A percentile compares a stretch with the other conserved stretches of the same genome.
phyloP scores from a whole-genome alignment of 2,888 invertebrate species.

The Mythimna impura region DNA sequence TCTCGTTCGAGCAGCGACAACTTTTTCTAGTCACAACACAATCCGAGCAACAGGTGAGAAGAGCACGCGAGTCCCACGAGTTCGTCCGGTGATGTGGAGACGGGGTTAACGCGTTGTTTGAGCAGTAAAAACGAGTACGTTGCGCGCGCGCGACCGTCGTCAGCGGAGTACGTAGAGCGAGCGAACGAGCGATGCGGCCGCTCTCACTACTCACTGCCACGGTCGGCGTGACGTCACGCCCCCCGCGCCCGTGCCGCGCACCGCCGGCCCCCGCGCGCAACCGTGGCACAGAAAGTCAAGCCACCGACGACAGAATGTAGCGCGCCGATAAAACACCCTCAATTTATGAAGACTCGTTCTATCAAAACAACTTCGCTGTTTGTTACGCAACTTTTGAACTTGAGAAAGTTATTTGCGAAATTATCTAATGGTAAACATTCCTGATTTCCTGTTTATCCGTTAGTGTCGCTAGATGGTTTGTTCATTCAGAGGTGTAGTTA shows the following conservation, averaged over 20 bases:
- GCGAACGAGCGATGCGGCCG: constrained; percentile 85
- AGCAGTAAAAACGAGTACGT: constrained; percentile 81
- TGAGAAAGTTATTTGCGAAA: constrained; percentile 74
- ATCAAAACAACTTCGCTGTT: constrained; percentile 84
- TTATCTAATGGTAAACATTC: constrained; percentile 66
- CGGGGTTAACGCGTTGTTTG: constrained; percentile 79
- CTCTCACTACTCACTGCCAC: constrained; percentile 89
- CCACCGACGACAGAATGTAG: constrained; percentile 86
- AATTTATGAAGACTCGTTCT: constrained; percentile 85
- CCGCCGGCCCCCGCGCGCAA: constrained; percentile 75
- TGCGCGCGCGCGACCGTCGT: constrained; percentile 88
- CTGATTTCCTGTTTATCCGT: constrained; percentile 48
- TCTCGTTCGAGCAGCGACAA: constrained; percentile 64
- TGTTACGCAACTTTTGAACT: constrained; percentile 84
- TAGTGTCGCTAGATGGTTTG: constrained; percentile 26
- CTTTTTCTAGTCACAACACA: constrained; percentile 82
- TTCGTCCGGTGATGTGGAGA: constrained; percentile 75
- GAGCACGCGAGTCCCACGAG: constrained; percentile 79
- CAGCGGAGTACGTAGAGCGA: constrained; percentile 87
- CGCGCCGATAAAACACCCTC: constrained; percentile 87
- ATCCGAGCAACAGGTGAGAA: constrained; percentile 83
- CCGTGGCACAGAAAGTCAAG: constrained; percentile 89
- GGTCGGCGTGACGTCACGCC: constrained; percentile 89
- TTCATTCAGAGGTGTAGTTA: constrained; percentile 10
- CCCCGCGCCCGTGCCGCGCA: constrained; percentile 72